Conservation (phyloP, 2,113 vertebrate genomes). For the Typhlomys cinereus region DNA sequence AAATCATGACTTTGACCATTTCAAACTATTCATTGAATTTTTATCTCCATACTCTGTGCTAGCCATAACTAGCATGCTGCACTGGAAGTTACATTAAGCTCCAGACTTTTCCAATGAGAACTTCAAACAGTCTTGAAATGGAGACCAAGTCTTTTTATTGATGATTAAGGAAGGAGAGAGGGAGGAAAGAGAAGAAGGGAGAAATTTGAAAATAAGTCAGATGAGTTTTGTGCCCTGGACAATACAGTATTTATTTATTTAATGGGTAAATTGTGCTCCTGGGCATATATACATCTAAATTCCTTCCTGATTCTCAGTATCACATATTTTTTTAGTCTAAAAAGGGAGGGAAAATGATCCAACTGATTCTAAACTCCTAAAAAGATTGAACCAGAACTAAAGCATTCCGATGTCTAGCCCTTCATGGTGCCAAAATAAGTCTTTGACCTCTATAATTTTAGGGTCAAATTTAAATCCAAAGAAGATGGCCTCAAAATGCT, state of each 20-base stretch:
- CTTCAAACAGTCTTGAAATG: slow-evolving; percentile 44
- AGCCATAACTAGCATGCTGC: neutral
- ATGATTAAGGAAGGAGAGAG: neutral
- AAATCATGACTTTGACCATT: slow-evolving; percentile 30
- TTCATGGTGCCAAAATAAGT: neutral
- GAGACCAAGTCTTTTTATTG: neutral
- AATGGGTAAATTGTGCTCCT: neutral
- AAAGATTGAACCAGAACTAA: slow-evolving; percentile 21
- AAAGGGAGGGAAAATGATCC: neutral
- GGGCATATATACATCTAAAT: neutral
- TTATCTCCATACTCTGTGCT: neutral
- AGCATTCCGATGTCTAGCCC: neutral
- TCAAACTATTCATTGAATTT: slow-evolving; percentile 50
- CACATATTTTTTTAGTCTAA: neutral
- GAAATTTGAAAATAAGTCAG: neutral
- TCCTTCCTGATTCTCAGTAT: slow-evolving; percentile 22
- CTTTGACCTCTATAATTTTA: neutral
- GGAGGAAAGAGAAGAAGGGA: neutral
- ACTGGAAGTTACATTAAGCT: slow-evolving; percentile 13
- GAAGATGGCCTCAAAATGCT: slow-evolving; percentile 20
- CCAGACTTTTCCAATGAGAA: slow-evolving; percentile 30
- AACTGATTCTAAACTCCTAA: slow-evolving; percentile 31
- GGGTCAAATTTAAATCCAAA: slow-evolving; percentile 50
- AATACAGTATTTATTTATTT: slow-evolving; percentile 37
- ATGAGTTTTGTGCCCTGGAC: neutral